phyloP scores from a whole-genome alignment of 2,113 vertebrate species.

The Ptilorrhoa leucosticta region DNA sequence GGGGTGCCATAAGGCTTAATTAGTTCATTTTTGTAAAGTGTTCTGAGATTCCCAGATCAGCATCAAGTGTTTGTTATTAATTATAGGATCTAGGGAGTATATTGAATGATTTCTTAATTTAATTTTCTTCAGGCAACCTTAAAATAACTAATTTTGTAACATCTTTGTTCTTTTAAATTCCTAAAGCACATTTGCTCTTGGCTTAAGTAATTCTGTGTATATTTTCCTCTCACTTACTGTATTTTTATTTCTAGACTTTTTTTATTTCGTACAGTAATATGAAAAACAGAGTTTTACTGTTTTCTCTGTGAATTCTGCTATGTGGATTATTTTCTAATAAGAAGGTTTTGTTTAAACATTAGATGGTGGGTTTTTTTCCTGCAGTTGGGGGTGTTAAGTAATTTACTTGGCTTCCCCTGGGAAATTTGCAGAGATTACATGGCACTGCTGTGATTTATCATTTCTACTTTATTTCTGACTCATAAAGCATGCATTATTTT shows the following conservation, averaged over 20 bases:
- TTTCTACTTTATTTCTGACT: constrained; percentile 65
- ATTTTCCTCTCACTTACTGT: background rate
- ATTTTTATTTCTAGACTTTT: background rate
- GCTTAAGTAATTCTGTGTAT: background rate
- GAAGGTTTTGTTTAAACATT: constrained; percentile 44
- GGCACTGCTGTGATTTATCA: constrained; percentile 61
- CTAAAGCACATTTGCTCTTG: background rate
- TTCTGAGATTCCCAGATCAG: constrained; percentile 36
- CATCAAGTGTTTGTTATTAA: constrained; percentile 61
- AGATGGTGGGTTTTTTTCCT: background rate
- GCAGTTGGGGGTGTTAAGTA: constrained; percentile 28
- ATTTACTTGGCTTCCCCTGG: constrained; percentile 53
- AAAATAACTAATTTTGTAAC: background rate
- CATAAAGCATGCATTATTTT: constrained; percentile 64
- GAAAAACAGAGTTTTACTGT: background rate
- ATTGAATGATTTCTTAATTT: constrained; percentile 30
- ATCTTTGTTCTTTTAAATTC: constrained; percentile 9
- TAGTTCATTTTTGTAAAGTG: constrained; percentile 45
- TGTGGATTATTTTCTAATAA: constrained; percentile 29
- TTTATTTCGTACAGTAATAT: background rate
- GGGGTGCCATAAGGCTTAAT: constrained; percentile 47
- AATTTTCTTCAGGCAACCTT: constrained; percentile 11
- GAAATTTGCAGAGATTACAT: constrained; percentile 69
- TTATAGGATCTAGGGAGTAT: constrained; percentile 20
- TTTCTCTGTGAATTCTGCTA: background rate